Percentiles rank a stretch among this genome's conserved stretches.
phyloP scores from a whole-genome alignment of 2,888 invertebrate genomes.

The Agrochola litura region DNA sequence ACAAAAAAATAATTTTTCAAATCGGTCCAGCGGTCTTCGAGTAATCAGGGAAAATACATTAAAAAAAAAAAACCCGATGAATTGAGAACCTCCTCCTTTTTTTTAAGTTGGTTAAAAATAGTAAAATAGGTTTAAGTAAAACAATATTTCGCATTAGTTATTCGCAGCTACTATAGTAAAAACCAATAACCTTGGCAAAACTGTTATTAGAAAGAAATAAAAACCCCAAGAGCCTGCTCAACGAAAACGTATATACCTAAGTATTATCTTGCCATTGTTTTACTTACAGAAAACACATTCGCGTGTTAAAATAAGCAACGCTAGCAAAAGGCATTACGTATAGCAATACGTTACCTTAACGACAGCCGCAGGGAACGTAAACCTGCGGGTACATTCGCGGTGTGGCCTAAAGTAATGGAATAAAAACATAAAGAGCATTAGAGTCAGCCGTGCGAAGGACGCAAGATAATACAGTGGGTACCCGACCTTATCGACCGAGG shows the following conservation, averaged over 20 bases:
- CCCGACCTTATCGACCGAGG: slow-evolving; percentile 68
- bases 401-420: slow-evolving; percentile 82
- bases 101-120: no score
- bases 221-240: slow-evolving; percentile 18
- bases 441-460: slow-evolving; percentile 73
- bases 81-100: no score
- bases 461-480: slow-evolving; percentile 72
- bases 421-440: slow-evolving; percentile 85
- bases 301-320: slow-evolving; percentile 68
- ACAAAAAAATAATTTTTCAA: no score
- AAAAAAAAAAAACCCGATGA: no score
- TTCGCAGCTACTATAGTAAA: background rate
- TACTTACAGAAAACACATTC: slow-evolving; percentile 64
- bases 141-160: background rate
- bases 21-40: no score
- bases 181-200: background rate
- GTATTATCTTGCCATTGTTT: slow-evolving; percentile 54
- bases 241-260: slow-evolving; percentile 36
- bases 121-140: background rate
- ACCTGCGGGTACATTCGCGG: slow-evolving; percentile 71
- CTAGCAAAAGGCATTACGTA: slow-evolving; percentile 71
- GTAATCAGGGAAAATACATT: no score
- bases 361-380: slow-evolving; percentile 73
- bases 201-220: slow-evolving; percentile 32
- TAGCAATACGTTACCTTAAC: slow-evolving; percentile 77